phyloP scores from a whole-genome alignment of 2,797 vertebrate genomes.

The Scolopax bukidnonensis region DNA sequence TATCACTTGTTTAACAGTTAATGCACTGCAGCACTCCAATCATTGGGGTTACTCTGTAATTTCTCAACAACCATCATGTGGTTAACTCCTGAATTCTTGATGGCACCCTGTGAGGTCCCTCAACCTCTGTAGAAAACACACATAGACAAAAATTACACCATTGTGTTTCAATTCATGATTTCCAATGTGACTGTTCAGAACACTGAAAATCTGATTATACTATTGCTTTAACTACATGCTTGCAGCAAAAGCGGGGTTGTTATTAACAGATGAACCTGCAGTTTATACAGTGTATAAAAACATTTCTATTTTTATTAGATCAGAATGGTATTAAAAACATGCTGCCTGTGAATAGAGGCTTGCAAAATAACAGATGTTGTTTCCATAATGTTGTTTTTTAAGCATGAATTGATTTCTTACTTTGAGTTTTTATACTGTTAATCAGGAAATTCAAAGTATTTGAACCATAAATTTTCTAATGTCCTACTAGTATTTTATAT shows the following conservation, averaged over 20 bases:
- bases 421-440: slow-evolving; percentile 25
- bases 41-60: background rate
- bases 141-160: background rate
- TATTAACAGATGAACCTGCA: background rate
- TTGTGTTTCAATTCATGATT: background rate
- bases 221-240: background rate
- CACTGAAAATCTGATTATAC: background rate
- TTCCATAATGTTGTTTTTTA: background rate
- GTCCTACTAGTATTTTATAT: background rate
- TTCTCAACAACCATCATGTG: background rate
- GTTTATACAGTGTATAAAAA: background rate
- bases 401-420: background rate
- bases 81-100: slow-evolving; percentile 29
- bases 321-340: background rate
- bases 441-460: slow-evolving; percentile 8
- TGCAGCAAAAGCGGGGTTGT: background rate
- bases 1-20: slow-evolving; percentile 58
- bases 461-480: slow-evolving; percentile 5
- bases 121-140: background rate
- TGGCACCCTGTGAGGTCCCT: background rate
- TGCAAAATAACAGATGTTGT: slow-evolving; percentile 24
- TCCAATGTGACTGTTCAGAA: fast-evolving
- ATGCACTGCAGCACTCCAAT: background rate
- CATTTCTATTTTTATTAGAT: slow-evolving; percentile 17
- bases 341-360: background rate